Evolutionary conservation across 2,113 vertebrate species (phyloP).

Genomic region (Haplochromis burtoni): DNA sequence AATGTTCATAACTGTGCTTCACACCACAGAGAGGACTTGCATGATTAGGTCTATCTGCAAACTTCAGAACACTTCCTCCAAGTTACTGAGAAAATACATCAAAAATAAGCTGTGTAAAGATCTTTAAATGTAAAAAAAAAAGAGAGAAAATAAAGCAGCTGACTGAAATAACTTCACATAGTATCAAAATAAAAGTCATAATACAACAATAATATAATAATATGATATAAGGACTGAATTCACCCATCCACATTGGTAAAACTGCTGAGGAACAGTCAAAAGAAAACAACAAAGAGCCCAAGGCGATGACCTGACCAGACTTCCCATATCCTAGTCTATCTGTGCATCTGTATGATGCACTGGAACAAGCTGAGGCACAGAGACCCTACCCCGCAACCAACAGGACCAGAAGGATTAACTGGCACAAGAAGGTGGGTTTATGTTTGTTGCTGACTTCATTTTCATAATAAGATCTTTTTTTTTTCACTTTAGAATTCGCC

Average conservation of each 20-base stretch:
- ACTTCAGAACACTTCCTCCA: neutral
- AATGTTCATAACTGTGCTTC: neutral
- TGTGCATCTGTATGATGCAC: neutral
- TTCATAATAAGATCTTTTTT: neutral
- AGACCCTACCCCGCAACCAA: neutral
- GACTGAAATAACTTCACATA: neutral
- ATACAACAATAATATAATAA: neutral
- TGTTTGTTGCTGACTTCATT: neutral
- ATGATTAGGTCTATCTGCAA: neutral
- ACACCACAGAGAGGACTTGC: neutral
- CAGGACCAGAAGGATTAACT: neutral
- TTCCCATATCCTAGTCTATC: rapidly evolving
- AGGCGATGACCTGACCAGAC: neutral
- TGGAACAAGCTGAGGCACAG: neutral
- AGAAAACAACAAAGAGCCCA: neutral
- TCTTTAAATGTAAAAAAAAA: neutral
- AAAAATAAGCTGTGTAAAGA: rapidly evolving
- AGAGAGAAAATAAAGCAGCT: neutral
- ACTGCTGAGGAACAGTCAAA: neutral
- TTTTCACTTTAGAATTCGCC: neutral
- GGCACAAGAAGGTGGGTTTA: neutral
- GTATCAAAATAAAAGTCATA: neutral
- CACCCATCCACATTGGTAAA: neutral
- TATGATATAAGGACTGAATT: neutral
- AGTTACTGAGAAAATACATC: neutral